Base-by-base conservation (phyloP, 2,888 invertebrate species). In the Sepiola atlantica region DNA sequence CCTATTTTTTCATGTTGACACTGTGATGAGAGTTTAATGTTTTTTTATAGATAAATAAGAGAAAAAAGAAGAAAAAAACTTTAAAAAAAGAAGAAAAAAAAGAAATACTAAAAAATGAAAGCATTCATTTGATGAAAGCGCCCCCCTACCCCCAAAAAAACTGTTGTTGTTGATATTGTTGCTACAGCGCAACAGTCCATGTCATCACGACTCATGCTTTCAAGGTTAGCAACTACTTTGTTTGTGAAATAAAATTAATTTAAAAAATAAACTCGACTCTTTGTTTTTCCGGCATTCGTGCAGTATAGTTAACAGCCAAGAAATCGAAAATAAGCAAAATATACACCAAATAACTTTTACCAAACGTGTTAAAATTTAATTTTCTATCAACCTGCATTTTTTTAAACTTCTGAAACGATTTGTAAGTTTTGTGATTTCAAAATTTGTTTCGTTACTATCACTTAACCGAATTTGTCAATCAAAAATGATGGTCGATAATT, bases 1-100 rank as follows among this genome's bases (percentile, higher is more conserved):
- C 77, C 77, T 77, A 77, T 77, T 77, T 77, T 77, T 77, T 77
- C 77, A 77, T 77, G 77, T 77, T 77, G 77, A 77, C 77, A 77
- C n/a, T 77, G 77, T 77, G 77, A 32, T 77, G 77, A 77, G 77
- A 77, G 32, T n/a, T n/a, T 77, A n/a, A 77, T 45, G 32, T 77
- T 77, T 77, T n/a, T 77, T 77, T n/a, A 20, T n/a, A 77, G n/a
- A 77, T 77, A 77, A 77, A 57, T 21, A 77, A 77, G 3, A 61
- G 14, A 18, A 77, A 32, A 14, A 77, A 16, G 12, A 77, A 77
- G 10, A 77, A 77, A n/a, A n/a, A n/a, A n/a, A n/a, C n/a, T n/a
- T n/a, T n/a, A n/a, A n/a, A n/a, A n/a, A n/a, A n/a, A n/a, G 28
- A 28, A 1, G 28, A 28, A 57, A 61, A n/a, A n/a, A 28, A 28